Evolutionary conservation across 2,888 invertebrate genomes (phyloP).

Genomic region (Formica aserva): DNA sequence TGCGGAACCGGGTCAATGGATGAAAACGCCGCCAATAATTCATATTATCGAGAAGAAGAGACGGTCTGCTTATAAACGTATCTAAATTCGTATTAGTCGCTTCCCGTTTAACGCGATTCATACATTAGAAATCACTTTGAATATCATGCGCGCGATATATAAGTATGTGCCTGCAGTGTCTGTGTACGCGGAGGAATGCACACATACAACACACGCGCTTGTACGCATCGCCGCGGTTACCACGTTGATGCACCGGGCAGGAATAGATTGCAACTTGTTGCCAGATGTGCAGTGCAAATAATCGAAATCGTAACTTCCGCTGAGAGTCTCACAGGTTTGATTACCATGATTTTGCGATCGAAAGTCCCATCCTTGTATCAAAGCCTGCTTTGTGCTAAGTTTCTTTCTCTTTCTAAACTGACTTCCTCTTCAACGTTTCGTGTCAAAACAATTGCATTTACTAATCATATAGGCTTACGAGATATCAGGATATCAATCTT

Average conservation of each 20-base stretch:
- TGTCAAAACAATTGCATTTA: neutral
- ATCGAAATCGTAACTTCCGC: conserved; percentile 65
- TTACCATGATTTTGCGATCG: conserved; percentile 3
- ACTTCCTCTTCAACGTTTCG: neutral
- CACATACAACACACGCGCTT: conserved; percentile 21
- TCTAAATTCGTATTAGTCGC: conserved; percentile 65
- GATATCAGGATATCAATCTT: neutral
- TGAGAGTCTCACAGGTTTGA: conserved; percentile 43
- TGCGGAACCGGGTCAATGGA: conserved; percentile 60
- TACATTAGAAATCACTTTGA: conserved; percentile 68
- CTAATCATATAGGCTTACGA: neutral
- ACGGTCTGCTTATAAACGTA: conserved; percentile 60
- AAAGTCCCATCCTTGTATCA: conserved; percentile 7
- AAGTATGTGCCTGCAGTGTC: conserved; percentile 30
- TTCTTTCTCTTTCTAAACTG: neutral
- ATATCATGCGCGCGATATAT: conserved; percentile 32
- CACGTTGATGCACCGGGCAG: conserved; percentile 66
- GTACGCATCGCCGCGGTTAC: conserved; percentile 58
- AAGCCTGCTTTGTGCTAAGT: neutral
- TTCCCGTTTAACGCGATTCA: conserved; percentile 56
- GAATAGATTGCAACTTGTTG: conserved; percentile 76
- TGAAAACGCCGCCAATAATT: conserved; percentile 63
- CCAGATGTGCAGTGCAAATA: conserved; percentile 72
- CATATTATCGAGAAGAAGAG: conserved; percentile 53
- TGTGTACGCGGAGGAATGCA: conserved; percentile 12